Conservation (phyloP, 2,888 invertebrate species). For the Caenorhabditis japonica region DNA sequence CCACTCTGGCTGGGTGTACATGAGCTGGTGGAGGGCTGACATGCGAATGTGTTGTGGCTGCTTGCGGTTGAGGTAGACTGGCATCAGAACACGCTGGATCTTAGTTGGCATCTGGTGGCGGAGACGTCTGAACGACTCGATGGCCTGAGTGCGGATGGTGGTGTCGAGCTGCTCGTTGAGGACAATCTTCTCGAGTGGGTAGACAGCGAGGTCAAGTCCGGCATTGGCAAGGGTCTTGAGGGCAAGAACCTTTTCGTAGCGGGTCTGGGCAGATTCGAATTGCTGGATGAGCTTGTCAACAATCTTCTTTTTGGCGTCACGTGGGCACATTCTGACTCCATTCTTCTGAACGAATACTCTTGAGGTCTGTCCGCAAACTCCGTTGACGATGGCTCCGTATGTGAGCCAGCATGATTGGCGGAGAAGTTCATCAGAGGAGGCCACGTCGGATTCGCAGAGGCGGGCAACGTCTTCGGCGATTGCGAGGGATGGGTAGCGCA, state of each 20-base stretch:
- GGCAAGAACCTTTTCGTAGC: slow-evolving; percentile 70
- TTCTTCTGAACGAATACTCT: slow-evolving; percentile 45
- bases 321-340: slow-evolving; percentile 59
- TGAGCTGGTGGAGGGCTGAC: slow-evolving; percentile 67
- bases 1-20: slow-evolving; percentile 65
- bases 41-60: slow-evolving; percentile 70
- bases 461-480: slow-evolving; percentile 55
- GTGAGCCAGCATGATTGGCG: slow-evolving; percentile 69
- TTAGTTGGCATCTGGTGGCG: slow-evolving; percentile 62
- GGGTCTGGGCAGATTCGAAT: slow-evolving; percentile 56
- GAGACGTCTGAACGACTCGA: slow-evolving; percentile 67
- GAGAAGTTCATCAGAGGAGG: slow-evolving; percentile 48
- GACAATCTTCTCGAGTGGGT: slow-evolving; percentile 74
- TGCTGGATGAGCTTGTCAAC: slow-evolving; percentile 52
- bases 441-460: slow-evolving; percentile 57
- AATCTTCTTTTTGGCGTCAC: slow-evolving; percentile 62
- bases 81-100: slow-evolving; percentile 71
- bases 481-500: slow-evolving; percentile 57
- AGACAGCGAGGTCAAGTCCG: slow-evolving; percentile 68
- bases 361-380: slow-evolving; percentile 65
- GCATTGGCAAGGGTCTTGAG: slow-evolving; percentile 75
- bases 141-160: slow-evolving; percentile 68
- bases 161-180: slow-evolving; percentile 58
- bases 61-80: slow-evolving; percentile 67
- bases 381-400: slow-evolving; percentile 66